Evolutionary conservation across 2,888 invertebrate species (phyloP), one percentile per base, ranked within the genome.

Genomic region (Keiferia lycopersicella): DNA sequence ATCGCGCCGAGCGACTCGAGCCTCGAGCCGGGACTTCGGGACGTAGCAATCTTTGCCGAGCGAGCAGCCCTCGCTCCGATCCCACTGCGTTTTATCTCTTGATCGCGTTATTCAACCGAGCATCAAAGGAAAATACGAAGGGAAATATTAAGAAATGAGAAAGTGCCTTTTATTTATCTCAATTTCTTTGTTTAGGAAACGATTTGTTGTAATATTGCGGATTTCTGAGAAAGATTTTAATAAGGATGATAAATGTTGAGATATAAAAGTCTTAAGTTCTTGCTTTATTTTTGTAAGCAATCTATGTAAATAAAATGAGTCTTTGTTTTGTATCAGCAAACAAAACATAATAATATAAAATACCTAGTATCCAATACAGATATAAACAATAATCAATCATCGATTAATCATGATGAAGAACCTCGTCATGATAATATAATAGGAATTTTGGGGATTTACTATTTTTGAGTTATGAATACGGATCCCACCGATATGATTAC

Each of bases 31-130:
- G 45, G 45, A 45, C 45, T 65, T 66, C 67, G 70, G 77, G 71
- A 75, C 74, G 73, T 74, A 74, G 74, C 82, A 83, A 83, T 80
- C 78, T 82, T 81, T 79, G 76, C 75, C 77, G 74, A 78, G 79
- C 78, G 77, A 78, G 76, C 79, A 79, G 78, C 77, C 73, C 48
- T 16, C 22, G 48, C 61, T 45, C 60, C 80, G 79, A 81, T 83
- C 76, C 73, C 80, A 69, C 80, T 84, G 82, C 83, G 84, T 87
- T 87, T 88, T 87, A 88, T 89, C 86, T 87, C 84, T 86, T 87
- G 86, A 88, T 88, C 89, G 85, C 83, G 82, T 88, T 87, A 88
- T 87, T 88, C 87, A 88, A 77, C 82, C 83, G 82, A 86, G 86
- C 84, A 84, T 88, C 86, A 87, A 88, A 88, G 83, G 79, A 86